Conservation (phyloP, 1,140 invertebrate genomes). For the Cryptotermes secundus region DNA sequence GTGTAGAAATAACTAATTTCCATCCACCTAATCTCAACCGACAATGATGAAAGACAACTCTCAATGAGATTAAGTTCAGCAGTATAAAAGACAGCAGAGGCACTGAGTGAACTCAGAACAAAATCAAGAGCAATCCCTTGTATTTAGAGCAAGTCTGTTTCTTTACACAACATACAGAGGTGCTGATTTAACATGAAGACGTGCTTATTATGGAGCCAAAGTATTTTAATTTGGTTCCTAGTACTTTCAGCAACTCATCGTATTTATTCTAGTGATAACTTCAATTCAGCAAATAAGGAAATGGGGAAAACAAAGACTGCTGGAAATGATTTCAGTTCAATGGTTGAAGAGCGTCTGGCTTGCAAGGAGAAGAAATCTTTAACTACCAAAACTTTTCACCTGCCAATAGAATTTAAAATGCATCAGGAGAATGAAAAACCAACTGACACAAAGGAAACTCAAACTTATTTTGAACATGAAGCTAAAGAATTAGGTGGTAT, state of each 20-base stretch:
- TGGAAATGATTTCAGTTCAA: not conserved
- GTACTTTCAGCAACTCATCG: not conserved
- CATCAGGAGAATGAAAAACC: not conserved
- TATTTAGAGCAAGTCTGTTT: not conserved
- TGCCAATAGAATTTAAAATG: not conserved
- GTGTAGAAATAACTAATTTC: not conserved
- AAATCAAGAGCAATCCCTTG: not conserved
- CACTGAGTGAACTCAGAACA: constrained; percentile 16
- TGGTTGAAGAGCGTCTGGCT: not conserved
- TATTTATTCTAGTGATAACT: too few relatives aligned
- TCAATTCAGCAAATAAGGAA: not conserved
- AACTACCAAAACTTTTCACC: not conserved
- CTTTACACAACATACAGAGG: too few relatives aligned
- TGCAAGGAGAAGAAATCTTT: not conserved
- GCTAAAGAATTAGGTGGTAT: not conserved
- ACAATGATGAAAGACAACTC: not conserved
- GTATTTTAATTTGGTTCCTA: not conserved
- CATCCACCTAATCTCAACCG: not conserved
- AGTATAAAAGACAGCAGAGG: constrained; percentile 35
- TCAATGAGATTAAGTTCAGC: not conserved
- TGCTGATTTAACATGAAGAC: not conserved
- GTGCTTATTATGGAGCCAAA: not conserved
- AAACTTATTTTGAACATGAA: too few relatives aligned
- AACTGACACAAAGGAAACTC: too few relatives aligned
- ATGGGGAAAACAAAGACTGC: not conserved